These are phyloP conservation scores for Equus quagga DNA, from an alignment of 2,113 vertebrate genomes.

Conservation along the genomic window DNA sequence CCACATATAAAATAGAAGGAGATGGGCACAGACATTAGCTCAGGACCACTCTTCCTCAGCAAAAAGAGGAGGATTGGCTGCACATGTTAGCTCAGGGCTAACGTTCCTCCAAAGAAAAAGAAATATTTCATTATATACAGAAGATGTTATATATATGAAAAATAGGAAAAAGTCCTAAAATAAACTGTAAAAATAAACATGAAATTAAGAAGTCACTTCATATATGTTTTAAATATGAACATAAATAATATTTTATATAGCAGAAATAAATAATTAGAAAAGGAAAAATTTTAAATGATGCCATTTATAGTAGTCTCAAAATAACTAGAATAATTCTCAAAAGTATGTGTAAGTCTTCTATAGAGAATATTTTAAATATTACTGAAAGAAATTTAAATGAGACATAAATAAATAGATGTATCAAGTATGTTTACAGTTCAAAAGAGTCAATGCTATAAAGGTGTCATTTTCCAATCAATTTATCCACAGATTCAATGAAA, in stretches of 20 bases:
- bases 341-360: background rate
- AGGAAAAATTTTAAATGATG: background rate
- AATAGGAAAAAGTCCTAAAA: background rate
- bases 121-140: background rate
- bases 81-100: too few species aligned
- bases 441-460: too few species aligned
- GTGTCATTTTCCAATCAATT: too few species aligned
- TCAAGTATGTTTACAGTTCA: too few species aligned
- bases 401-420: too few species aligned
- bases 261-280: background rate
- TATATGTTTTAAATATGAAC: background rate
- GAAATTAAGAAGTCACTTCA: background rate
- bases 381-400: too few species aligned
- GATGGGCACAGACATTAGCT: too few species aligned
- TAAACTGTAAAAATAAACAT: background rate
- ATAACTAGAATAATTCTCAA: background rate
- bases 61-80: too few species aligned
- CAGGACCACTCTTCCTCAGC: too few species aligned
- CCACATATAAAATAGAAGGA: too few species aligned
- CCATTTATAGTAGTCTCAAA: background rate
- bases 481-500: too few species aligned
- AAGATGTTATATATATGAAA: background rate
- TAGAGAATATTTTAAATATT: background rate
- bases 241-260: background rate
- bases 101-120: background rate